Conservation (phyloP, 2,113 vertebrate genomes). For the Prochilodus magdalenae region DNA sequence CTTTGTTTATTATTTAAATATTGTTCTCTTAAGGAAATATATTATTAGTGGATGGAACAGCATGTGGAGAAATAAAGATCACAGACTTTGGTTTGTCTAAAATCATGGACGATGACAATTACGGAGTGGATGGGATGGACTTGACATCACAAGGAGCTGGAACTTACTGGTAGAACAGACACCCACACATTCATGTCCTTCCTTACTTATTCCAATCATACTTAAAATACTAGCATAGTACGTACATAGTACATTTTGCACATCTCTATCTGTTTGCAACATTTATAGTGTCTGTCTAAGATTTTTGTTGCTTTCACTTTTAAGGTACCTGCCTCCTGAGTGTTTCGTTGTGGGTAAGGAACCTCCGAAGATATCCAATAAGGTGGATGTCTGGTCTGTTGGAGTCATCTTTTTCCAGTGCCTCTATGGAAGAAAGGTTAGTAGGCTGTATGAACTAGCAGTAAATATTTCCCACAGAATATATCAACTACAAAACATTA, state of each 20-base stretch:
- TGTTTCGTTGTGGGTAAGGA: slow-evolving; percentile 99
- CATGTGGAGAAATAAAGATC: slow-evolving; percentile 99
- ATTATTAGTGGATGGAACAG: slow-evolving; percentile 96
- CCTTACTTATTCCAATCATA: not conserved
- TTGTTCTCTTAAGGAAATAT: slow-evolving; percentile 86
- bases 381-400: slow-evolving; percentile 99
- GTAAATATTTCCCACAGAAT: no score
- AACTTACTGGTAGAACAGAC: slow-evolving; percentile 92
- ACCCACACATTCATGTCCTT: no score
- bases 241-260: not conserved
- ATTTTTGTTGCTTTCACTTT: not conserved
- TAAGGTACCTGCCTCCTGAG: slow-evolving; percentile 96
- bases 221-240: not conserved
- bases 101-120: slow-evolving; percentile 99
- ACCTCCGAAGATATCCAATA: slow-evolving; percentile 99
- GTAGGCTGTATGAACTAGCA: not conserved
- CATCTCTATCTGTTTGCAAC: not conserved
- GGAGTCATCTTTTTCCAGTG: slow-evolving; percentile 99
- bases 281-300: not conserved
- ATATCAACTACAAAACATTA: no score
- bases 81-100: slow-evolving; percentile 99
- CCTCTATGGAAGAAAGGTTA: slow-evolving; percentile 98
- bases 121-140: slow-evolving; percentile 98
- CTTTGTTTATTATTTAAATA: slow-evolving; percentile 14
- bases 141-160: slow-evolving; percentile 98